phyloP scores from a whole-genome alignment of 2,113 vertebrate genomes.

The Pangasianodon hypophthalmus region DNA sequence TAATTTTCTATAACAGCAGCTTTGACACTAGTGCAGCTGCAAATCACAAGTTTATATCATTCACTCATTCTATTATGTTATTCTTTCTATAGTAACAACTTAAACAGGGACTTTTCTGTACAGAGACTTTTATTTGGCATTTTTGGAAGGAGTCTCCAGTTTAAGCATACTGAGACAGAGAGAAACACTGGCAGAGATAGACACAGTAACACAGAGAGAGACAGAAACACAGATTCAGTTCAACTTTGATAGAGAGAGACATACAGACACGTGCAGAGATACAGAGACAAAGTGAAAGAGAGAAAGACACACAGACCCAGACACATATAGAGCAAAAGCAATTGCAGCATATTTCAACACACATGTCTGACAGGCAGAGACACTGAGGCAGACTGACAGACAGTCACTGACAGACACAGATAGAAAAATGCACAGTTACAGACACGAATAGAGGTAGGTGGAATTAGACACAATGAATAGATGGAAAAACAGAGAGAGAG shows the following conservation, averaged over 20 bases:
- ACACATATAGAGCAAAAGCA: neutral
- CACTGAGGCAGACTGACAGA: neutral
- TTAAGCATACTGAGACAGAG: neutral
- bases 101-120: neutral
- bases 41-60: neutral
- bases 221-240: too few species aligned
- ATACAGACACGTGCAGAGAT: neutral
- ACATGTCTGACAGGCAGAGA: neutral
- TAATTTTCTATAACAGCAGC: neutral
- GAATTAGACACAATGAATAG: neutral
- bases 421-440: too few species aligned
- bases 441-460: neutral
- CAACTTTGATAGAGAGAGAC: too few species aligned
- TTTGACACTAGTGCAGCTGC: neutral
- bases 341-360: neutral
- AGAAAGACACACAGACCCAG: neutral
- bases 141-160: neutral
- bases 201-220: neutral
- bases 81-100: neutral
- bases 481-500: neutral
- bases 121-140: neutral
- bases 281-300: neutral
- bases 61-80: neutral
- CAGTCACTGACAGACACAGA: neutral
- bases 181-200: neutral